Evolutionary conservation across 2,797 vertebrate species (phyloP).

Genomic region (Babyrousa celebensis): DNA sequence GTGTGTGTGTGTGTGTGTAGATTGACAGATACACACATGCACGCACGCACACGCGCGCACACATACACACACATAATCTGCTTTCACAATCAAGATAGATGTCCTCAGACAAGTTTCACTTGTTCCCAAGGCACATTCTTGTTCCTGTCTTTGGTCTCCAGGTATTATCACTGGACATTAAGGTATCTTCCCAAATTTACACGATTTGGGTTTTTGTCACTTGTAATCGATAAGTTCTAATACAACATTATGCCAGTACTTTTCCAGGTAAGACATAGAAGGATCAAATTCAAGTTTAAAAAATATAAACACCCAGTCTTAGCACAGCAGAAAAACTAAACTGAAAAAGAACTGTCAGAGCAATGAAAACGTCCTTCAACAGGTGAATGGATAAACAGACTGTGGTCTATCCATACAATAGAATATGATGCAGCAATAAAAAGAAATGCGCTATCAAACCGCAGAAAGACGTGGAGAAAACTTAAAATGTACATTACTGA

Average conservation of each 20-base stretch:
- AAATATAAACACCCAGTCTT: not conserved
- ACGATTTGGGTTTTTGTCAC: not conserved
- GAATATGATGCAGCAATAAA: constrained; percentile 6
- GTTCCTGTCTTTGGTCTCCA: not conserved
- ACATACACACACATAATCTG: not conserved
- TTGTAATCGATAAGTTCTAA: constrained; percentile 39
- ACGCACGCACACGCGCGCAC: not conserved
- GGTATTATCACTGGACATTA: not conserved
- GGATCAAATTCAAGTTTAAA: constrained; percentile 38
- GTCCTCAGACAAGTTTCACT: not conserved
- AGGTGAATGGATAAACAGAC: constrained; percentile 7
- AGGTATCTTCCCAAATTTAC: constrained; percentile 6
- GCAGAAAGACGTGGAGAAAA: not conserved
- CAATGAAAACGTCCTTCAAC: not conserved
- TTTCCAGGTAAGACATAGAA: constrained; percentile 9
- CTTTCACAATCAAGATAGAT: not conserved
- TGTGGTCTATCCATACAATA: not conserved
- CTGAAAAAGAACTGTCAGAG: constrained; percentile 28
- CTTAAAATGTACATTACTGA: not conserved
- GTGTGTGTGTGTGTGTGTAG: not conserved
- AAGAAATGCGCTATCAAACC: not conserved
- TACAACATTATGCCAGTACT: not conserved
- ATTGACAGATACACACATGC: not conserved
- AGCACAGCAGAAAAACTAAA: constrained; percentile 30
- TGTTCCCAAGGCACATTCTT: not conserved